These are phyloP conservation scores for Leucosticte australis DNA, from an alignment of 2,113 vertebrate species.

Conservation along the genomic window DNA sequence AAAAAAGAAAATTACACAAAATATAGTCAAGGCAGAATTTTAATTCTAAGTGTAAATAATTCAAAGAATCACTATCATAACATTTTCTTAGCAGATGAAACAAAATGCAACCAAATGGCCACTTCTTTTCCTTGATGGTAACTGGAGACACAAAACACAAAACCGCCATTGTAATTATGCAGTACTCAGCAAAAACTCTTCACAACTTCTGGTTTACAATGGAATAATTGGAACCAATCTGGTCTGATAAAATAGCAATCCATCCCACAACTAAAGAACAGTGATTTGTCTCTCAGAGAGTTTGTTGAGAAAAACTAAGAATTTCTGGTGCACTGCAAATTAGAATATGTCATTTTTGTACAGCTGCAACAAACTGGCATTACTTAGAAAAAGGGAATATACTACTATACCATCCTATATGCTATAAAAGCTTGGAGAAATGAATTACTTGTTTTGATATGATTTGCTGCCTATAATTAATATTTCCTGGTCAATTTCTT, in stretches of 20 bases:
- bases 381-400: background rate
- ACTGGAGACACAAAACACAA: background rate
- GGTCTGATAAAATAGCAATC: background rate
- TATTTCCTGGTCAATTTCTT: background rate
- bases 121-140: background rate
- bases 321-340: background rate
- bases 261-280: background rate
- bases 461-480: background rate
- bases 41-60: background rate
- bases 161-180: fast-evolving
- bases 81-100: background rate
- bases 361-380: background rate
- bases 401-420: background rate
- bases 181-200: background rate
- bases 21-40: background rate
- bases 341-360: background rate
- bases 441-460: background rate
- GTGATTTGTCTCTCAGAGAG: background rate
- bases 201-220: background rate
- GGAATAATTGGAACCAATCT: background rate
- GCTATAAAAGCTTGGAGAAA: background rate
- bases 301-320: background rate
- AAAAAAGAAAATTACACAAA: background rate
- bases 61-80: background rate
- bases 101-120: background rate